Evolutionary conservation across 2,888 invertebrate genomes (phyloP).

Genomic region (Ptychoptera albimana): DNA sequence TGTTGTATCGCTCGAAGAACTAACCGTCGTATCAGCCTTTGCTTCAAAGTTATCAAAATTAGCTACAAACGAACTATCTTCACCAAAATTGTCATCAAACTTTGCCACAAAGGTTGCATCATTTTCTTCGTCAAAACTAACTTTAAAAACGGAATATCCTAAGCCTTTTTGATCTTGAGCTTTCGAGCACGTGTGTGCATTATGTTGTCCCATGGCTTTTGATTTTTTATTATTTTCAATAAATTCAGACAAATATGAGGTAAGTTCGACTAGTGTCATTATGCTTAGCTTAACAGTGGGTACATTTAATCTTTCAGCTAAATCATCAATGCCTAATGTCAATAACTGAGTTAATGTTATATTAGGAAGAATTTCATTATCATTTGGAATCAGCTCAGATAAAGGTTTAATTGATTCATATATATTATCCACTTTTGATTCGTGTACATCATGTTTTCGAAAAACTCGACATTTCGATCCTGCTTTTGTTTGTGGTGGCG

Average conservation of each 20-base stretch:
- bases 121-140: conserved; percentile 25
- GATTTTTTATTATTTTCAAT: conserved; percentile 30
- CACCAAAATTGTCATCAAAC: conserved; percentile 49
- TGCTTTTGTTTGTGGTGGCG: conserved; percentile 31
- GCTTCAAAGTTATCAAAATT: conserved; percentile 46
- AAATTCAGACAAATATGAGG: conserved; percentile 55
- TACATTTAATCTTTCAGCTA: conserved; percentile 59
- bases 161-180: conserved; percentile 24
- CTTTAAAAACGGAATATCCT: conserved; percentile 22
- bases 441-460: conserved; percentile 12
- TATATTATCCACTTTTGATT: conserved; percentile 10
- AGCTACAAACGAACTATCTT: conserved; percentile 40
- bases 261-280: conserved; percentile 75
- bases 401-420: conserved; percentile 12
- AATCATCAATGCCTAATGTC: conserved; percentile 63
- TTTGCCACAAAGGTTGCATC: conserved; percentile 35
- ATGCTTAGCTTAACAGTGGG: conserved; percentile 63
- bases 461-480: conserved; percentile 18
- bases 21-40: conserved; percentile 13
- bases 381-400: conserved; percentile 14
- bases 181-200: conserved; percentile 4
- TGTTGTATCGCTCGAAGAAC: conserved; percentile 5
- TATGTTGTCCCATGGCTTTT: conserved; percentile 1
- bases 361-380: conserved; percentile 32
- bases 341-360: conserved; percentile 72